phyloP scores from a whole-genome alignment of 2,113 vertebrate species.

The Lophotis ruficrista region DNA sequence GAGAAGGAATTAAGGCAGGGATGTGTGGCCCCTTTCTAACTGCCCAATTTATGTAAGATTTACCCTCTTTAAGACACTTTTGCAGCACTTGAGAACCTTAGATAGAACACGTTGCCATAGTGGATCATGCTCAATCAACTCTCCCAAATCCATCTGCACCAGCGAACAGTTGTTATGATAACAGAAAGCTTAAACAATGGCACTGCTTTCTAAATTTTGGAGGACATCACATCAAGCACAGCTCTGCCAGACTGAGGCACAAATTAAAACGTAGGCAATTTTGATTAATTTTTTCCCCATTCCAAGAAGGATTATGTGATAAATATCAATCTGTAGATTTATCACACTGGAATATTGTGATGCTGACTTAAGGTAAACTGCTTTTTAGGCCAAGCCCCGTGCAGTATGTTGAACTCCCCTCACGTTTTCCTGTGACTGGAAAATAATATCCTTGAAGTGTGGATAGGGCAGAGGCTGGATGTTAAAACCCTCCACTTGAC shows the following conservation, averaged over 20 bases:
- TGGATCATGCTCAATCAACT: background rate
- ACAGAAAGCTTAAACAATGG: background rate
- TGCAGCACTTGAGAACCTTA: background rate
- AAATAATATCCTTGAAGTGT: background rate
- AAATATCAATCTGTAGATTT: background rate
- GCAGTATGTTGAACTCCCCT: background rate
- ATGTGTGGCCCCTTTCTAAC: background rate
- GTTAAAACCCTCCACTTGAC: slow-evolving; percentile 25
- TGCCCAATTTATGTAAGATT: background rate
- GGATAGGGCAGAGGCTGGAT: background rate
- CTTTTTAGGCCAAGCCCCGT: background rate
- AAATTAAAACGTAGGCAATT: background rate
- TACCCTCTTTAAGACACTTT: background rate
- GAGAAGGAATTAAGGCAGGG: background rate
- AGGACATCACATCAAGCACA: background rate
- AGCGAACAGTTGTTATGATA: fast-evolving
- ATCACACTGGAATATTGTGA: background rate
- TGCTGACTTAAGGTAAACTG: background rate
- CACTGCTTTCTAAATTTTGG: background rate
- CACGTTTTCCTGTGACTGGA: background rate
- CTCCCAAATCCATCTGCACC: background rate
- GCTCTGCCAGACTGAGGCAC: background rate
- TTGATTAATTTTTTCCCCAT: background rate
- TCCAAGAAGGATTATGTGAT: background rate
- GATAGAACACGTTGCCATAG: background rate